A percentile compares a stretch with the other conserved stretches of the same genome.
Conservation (phyloP, 2,113 vertebrate genomes). For the Felis catus region DNA sequence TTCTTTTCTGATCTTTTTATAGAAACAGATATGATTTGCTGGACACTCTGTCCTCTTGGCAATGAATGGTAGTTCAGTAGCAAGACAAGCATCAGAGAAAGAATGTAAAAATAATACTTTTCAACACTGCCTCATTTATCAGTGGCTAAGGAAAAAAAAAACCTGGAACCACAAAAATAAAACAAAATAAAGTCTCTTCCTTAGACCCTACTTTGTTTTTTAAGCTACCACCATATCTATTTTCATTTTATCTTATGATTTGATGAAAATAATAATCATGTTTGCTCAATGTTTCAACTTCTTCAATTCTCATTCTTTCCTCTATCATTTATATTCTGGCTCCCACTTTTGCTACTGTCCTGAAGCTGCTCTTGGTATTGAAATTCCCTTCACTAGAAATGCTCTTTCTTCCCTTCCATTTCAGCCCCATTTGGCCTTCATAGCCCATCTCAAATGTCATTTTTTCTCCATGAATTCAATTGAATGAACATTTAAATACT, state of each 20-base stretch:
- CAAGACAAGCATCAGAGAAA: constrained; percentile 75
- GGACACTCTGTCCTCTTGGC: constrained; percentile 70
- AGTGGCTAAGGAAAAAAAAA: constrained; percentile 45
- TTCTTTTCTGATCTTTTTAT: constrained; percentile 77
- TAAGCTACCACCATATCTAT: not conserved
- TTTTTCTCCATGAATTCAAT: not conserved
- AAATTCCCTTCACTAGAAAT: not conserved
- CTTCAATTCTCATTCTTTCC: not conserved
- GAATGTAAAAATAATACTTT: constrained; percentile 72
- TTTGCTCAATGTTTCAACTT: not conserved
- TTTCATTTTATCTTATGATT: constrained; percentile 46
- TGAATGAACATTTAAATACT: constrained; percentile 6
- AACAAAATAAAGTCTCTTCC: constrained; percentile 23
- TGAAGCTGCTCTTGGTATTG: not conserved
- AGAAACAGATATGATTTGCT: constrained; percentile 72
- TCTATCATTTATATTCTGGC: not conserved
- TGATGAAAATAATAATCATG: constrained; percentile 31
- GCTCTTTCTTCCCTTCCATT: not conserved
- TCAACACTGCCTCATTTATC: constrained; percentile 56
- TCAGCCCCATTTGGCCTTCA: not conserved
- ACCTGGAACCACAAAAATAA: constrained; percentile 34
- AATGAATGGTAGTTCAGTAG: constrained; percentile 65
- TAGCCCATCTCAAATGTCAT: not conserved
- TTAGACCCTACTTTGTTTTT: not conserved
- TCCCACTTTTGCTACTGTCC: not conserved